These are phyloP conservation scores for Lepidothrix coronata DNA, from an alignment of 2,113 vertebrate species.

Conservation along the genomic window DNA sequence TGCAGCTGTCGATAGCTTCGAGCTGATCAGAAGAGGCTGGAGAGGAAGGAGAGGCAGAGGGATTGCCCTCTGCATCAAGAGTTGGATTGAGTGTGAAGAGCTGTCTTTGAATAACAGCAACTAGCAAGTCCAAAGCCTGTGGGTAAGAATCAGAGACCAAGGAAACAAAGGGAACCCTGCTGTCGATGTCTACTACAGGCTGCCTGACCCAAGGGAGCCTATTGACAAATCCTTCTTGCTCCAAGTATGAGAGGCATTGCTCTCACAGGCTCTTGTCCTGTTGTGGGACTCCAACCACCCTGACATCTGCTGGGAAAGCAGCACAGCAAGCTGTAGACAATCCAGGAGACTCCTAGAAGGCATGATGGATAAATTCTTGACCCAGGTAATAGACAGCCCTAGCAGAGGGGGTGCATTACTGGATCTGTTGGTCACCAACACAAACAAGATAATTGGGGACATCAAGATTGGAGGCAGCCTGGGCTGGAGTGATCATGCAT, in stretches of 20 bases:
- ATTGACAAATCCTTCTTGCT: background rate
- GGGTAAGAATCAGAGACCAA: background rate
- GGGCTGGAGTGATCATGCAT: background rate
- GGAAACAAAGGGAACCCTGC: background rate
- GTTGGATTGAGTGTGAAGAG: background rate
- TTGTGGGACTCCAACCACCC: background rate
- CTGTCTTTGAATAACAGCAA: background rate
- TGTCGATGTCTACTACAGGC: background rate
- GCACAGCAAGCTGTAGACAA: background rate
- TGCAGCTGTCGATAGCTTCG: fast-evolving
- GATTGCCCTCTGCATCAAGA: background rate
- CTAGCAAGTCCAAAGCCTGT: background rate
- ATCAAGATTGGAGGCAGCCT: background rate
- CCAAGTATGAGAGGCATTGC: background rate
- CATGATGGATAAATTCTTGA: background rate
- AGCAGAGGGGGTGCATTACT: background rate
- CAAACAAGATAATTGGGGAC: background rate
- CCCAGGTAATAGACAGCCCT: background rate
- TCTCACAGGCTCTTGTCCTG: background rate
- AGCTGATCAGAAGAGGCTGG: background rate
- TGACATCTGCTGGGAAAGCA: background rate
- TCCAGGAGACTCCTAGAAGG: background rate
- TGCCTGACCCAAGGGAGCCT: background rate
- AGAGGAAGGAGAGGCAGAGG: background rate
- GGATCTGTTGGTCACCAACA: background rate